phyloP scores from a whole-genome alignment of 2,888 invertebrate genomes.

The Patella ulyssiponensis region DNA sequence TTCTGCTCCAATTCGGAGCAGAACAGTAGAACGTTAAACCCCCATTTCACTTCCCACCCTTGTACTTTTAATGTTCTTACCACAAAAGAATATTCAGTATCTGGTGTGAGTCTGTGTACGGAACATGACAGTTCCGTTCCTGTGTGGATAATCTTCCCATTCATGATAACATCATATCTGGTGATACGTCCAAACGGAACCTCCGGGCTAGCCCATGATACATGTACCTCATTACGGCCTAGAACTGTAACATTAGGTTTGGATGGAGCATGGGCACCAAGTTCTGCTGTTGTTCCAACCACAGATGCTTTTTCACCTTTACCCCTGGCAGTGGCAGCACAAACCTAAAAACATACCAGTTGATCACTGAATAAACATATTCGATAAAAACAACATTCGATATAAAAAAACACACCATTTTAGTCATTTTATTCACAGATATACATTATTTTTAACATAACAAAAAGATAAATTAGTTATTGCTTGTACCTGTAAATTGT shows the following conservation, averaged over 20 bases:
- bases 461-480: too few species aligned
- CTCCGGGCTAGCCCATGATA: slow-evolving; percentile 70
- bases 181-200: slow-evolving; percentile 69
- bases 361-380: too few species aligned
- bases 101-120: slow-evolving; percentile 65
- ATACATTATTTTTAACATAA: too few species aligned
- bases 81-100: slow-evolving; percentile 71
- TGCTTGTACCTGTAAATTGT: too few species aligned
- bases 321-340: slow-evolving; percentile 67
- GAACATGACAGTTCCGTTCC: slow-evolving; percentile 66
- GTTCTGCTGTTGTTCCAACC: slow-evolving; percentile 62
- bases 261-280: slow-evolving; percentile 69
- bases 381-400: too few species aligned
- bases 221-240: slow-evolving; percentile 69
- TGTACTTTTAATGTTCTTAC: slow-evolving; percentile 42
- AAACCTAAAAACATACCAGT: slow-evolving; percentile 52
- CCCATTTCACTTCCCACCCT: too few species aligned
- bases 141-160: slow-evolving; percentile 68
- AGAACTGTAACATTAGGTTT: slow-evolving; percentile 69
- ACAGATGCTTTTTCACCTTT: slow-evolving; percentile 62
- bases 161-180: slow-evolving; percentile 69
- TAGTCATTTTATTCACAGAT: too few species aligned
- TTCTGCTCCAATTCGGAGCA: too few species aligned
- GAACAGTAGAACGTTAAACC: too few species aligned
- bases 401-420: too few species aligned